phyloP scores from a whole-genome alignment of 2,888 invertebrate genomes.

The Sussaba pulchella region DNA sequence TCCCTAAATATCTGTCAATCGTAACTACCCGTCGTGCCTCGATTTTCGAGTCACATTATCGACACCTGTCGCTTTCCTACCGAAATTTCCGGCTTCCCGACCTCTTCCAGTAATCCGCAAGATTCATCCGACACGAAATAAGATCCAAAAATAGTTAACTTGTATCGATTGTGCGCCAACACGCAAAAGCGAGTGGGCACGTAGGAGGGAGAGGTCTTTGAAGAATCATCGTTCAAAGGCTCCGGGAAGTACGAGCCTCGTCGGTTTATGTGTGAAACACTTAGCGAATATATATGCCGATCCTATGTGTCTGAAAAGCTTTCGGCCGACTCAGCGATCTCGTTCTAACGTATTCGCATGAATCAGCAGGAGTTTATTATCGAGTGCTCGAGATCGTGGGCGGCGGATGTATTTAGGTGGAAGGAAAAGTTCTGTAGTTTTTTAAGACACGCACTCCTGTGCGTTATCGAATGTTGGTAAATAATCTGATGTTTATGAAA shows the following conservation, averaged over 20 bases:
- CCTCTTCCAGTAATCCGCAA: background rate
- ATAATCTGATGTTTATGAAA: too few relatives aligned
- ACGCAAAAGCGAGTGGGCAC: background rate
- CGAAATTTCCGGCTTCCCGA: too few relatives aligned
- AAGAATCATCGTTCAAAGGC: conserved; percentile 46
- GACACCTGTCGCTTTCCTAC: too few relatives aligned
- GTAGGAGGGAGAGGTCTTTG: background rate
- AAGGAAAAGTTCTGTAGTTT: too few relatives aligned
- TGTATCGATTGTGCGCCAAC: background rate
- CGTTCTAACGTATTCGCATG: conserved; percentile 33
- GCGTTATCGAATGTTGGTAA: too few relatives aligned
- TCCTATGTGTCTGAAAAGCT: conserved; percentile 33
- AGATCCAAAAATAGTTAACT: conserved; percentile 18
- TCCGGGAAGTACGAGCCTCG: conserved; percentile 8
- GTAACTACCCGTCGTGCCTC: too few relatives aligned
- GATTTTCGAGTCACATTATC: too few relatives aligned
- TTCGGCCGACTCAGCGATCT: conserved; percentile 46
- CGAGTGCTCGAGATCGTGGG: conserved; percentile 14
- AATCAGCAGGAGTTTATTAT: conserved; percentile 46
- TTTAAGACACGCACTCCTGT: too few relatives aligned
- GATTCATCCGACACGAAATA: conserved; percentile 3
- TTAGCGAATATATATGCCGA: conserved; percentile 12
- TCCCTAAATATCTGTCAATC: too few relatives aligned
- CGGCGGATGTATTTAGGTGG: conserved; percentile 9
- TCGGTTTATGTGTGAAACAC: conserved; percentile 19